Percentiles rank a stretch among this genome's conserved stretches.
These are phyloP conservation scores for Drosophila ohnishii DNA, from an alignment of 1,140 invertebrate species.

Conservation along the genomic window DNA sequence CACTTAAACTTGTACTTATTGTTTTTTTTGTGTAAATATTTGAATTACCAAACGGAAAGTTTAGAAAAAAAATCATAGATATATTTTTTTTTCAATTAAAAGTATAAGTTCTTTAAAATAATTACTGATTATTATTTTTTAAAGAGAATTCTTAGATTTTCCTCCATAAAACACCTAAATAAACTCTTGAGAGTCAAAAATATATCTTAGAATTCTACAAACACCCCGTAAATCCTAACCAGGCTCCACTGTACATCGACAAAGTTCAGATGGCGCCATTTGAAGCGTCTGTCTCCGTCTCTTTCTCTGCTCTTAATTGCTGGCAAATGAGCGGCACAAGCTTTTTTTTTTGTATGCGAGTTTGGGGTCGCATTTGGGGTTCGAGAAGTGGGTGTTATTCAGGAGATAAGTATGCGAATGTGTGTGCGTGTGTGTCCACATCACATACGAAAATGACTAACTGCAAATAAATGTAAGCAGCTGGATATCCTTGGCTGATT, in stretches of 20 bases:
- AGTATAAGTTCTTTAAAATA: too few species aligned
- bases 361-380: slow-evolving; percentile 12
- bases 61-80: too few species aligned
- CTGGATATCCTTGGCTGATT: slow-evolving; percentile 49
- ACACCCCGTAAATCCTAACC: not conserved
- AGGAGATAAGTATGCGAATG: not conserved
- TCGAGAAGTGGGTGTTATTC: slow-evolving; percentile 2
- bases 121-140: not conserved
- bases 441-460: slow-evolving; percentile 56
- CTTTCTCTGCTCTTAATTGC: slow-evolving; percentile 73
- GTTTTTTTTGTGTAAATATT: too few species aligned
- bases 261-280: slow-evolving; percentile 56
- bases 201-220: not conserved
- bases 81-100: too few species aligned
- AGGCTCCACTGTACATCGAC: slow-evolving; percentile 14
- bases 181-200: not conserved
- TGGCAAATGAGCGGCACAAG: slow-evolving; percentile 70
- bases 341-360: slow-evolving; percentile 36
- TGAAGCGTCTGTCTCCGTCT: slow-evolving; percentile 45
- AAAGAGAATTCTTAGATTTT: not conserved
- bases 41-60: too few species aligned
- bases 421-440: slow-evolving; percentile 22
- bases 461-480: slow-evolving; percentile 68
- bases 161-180: not conserved
- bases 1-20: too few species aligned